Evolutionary conservation across 1,140 invertebrate species (phyloP).

Genomic region (Sitobion miscanthi): DNA sequence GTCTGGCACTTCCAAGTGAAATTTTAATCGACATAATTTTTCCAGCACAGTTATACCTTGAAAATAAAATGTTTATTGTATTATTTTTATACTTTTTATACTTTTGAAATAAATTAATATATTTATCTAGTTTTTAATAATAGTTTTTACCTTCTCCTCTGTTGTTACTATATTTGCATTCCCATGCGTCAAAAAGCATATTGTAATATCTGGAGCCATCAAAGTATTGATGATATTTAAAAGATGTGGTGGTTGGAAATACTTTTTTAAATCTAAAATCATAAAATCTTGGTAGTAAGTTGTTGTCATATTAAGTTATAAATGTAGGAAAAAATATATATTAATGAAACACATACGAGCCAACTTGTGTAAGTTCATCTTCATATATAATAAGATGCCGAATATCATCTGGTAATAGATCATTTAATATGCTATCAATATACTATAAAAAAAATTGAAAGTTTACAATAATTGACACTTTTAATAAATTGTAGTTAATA

Average conservation of each 20-base stretch:
- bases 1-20: constrained; percentile 31
- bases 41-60: constrained; percentile 41
- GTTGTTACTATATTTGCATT: constrained; percentile 73
- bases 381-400: constrained; percentile 84
- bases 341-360: constrained; percentile 62
- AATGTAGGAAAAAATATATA: not conserved
- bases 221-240: constrained; percentile 84
- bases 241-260: constrained; percentile 80
- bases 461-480: not conserved
- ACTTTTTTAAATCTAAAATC: constrained; percentile 76
- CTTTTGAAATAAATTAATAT: not conserved
- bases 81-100: not conserved
- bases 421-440: constrained; percentile 74
- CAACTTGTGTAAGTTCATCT: constrained; percentile 84
- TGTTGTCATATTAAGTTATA: not conserved
- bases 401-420: constrained; percentile 87
- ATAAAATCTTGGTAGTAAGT: not conserved
- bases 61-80: not conserved
- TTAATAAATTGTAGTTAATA: not conserved
- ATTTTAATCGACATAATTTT: constrained; percentile 13
- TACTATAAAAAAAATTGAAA: constrained; percentile 66
- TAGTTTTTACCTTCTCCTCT: constrained; percentile 68
- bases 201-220: constrained; percentile 91
- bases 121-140: constrained; percentile 41
- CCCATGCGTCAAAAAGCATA: constrained; percentile 92